These are phyloP conservation scores for Urophycis tenuis DNA, from an alignment of 2,797 vertebrate species.

Conservation along the genomic window DNA sequence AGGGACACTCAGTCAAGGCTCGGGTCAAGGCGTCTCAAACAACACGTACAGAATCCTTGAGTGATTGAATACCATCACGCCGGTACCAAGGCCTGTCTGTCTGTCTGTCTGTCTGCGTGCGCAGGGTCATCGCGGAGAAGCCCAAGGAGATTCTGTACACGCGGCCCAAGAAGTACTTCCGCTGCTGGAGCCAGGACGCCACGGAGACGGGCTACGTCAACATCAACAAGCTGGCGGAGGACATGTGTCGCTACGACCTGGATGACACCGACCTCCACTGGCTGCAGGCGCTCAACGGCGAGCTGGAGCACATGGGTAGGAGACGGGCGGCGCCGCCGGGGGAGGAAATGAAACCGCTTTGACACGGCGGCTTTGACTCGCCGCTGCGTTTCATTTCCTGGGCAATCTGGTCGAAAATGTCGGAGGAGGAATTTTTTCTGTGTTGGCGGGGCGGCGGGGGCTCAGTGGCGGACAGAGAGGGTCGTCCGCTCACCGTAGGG, in stretches of 20 bases:
- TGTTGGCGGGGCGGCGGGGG: no score
- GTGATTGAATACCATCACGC: no score
- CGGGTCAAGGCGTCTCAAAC: not conserved
- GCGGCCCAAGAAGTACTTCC: conserved; percentile 87
- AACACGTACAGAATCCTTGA: not conserved
- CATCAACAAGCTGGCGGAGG: conserved; percentile 86
- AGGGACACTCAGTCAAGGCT: not conserved
- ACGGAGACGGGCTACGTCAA: conserved; percentile 85
- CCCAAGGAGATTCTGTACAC: conserved; percentile 81
- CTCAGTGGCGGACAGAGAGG: no score
- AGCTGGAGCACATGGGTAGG: conserved; percentile 87
- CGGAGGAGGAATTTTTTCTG: not conserved
- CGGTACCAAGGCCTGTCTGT: not conserved
- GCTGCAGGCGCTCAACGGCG: conserved; percentile 84
- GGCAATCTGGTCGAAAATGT: not conserved
- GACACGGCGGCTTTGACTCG: no score
- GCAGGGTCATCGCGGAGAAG: conserved; percentile 79
- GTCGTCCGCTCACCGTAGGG: no score
- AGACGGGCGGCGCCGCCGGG: no score
- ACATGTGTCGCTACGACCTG: conserved; percentile 93
- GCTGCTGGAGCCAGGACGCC: conserved; percentile 77
- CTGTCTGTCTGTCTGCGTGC: not conserved
- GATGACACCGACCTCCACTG: conserved; percentile 94
- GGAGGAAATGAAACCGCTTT: not conserved
- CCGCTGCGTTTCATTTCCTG: not conserved